Percentiles rank a stretch among this genome's conserved stretches.
These are phyloP conservation scores for Aethes cnicana DNA, from an alignment of 2,888 invertebrate species.

Conservation along the genomic window DNA sequence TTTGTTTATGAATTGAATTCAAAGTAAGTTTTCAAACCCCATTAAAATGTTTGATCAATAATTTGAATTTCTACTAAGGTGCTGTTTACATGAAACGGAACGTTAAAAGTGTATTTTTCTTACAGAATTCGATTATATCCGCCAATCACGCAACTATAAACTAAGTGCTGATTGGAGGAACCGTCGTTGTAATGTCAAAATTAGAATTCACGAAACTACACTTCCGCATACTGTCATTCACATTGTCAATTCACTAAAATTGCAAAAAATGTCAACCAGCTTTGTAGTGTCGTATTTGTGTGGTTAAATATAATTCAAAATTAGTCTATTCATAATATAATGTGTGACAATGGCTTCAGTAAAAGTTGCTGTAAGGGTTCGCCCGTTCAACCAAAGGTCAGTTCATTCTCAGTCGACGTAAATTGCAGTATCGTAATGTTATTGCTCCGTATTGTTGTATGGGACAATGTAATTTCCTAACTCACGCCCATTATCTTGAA, in stretches of 20 bases:
- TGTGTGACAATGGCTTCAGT: slow-evolving; percentile 92
- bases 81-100: too few species aligned
- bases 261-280: slow-evolving; percentile 58
- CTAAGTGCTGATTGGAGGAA: slow-evolving; percentile 5
- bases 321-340: slow-evolving; percentile 68
- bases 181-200: slow-evolving; percentile 11
- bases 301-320: slow-evolving; percentile 62
- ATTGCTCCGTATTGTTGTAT: slow-evolving; percentile 44
- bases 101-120: too few species aligned
- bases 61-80: too few species aligned
- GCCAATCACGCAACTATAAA: background rate
- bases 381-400: slow-evolving; percentile 94
- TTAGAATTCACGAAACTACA: slow-evolving; percentile 9
- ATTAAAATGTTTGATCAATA: too few species aligned
- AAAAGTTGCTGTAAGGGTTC: slow-evolving; percentile 94
- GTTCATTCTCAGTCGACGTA: slow-evolving; percentile 38
- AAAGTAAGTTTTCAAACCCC: too few species aligned
- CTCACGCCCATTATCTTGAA: slow-evolving; percentile 44
- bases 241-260: slow-evolving; percentile 43
- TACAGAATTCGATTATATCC: too few species aligned
- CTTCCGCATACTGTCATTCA: slow-evolving; percentile 21
- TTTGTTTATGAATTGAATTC: too few species aligned
- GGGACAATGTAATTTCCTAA: slow-evolving; percentile 42
- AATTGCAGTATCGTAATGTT: slow-evolving; percentile 40
- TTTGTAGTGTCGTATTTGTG: slow-evolving; percentile 65